Conservation (phyloP, 2,888 invertebrate genomes). For the Drosophila mettleri region DNA sequence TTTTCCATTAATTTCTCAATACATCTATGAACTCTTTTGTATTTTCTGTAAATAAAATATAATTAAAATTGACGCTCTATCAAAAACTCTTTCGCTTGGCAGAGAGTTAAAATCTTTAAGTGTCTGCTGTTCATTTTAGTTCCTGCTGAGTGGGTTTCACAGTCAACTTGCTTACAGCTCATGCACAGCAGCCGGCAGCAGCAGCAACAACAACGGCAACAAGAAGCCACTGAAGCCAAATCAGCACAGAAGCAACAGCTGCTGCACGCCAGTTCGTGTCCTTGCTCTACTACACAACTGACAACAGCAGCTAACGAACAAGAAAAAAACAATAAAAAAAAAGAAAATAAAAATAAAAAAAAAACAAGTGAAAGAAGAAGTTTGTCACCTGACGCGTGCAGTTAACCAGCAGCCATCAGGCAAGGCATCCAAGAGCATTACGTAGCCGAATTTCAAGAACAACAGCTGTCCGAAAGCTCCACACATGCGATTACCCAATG, state of each 20-base stretch:
- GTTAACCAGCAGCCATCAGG: conserved; percentile 56
- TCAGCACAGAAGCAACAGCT: conserved; percentile 62
- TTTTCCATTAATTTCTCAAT: no score
- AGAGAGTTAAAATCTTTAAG: conserved; percentile 13
- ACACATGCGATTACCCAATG: conserved; percentile 55
- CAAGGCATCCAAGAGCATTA: conserved; percentile 10
- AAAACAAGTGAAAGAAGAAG: conserved; percentile 29
- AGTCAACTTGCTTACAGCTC: conserved; percentile 63
- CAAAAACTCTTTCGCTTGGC: background rate
- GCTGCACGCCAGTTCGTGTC: conserved; percentile 34
- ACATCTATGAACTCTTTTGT: no score
- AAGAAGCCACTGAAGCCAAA: conserved; percentile 55
- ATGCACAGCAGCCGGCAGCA: conserved; percentile 29
- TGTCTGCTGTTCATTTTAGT: conserved; percentile 24
- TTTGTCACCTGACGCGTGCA: conserved; percentile 79
- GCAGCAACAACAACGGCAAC: conserved; percentile 13
- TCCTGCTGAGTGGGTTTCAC: conserved; percentile 52
- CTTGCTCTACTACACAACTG: conserved; percentile 40
- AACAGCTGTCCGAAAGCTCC: conserved; percentile 47
- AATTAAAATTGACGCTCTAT: conserved; percentile 3
- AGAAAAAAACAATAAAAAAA: conserved; percentile 5
- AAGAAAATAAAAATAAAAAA: conserved; percentile 5
- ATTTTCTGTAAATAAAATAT: no score
- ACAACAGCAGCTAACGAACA: conserved; percentile 21
- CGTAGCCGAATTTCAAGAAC: conserved; percentile 36